Evolutionary conservation across 2,113 vertebrate species (phyloP).

Genomic region (Corythaixoides concolor): DNA sequence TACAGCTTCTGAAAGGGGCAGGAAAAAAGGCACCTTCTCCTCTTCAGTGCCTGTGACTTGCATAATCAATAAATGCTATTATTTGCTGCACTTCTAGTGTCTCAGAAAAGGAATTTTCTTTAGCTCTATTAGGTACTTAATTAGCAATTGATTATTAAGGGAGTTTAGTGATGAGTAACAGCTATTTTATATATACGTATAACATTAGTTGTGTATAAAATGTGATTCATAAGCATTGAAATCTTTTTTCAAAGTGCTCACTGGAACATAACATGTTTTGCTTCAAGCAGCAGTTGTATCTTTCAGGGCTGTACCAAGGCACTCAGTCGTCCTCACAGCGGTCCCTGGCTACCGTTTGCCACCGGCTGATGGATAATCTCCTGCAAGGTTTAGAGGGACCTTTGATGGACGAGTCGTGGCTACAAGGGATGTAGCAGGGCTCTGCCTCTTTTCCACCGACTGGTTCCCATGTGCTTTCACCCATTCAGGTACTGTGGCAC

Average conservation of each 20-base stretch:
- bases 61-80: not conserved
- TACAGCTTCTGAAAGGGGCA: not conserved
- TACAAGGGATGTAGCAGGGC: not conserved
- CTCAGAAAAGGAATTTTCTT: not conserved
- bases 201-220: not conserved
- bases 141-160: conserved; percentile 30
- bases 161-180: not conserved
- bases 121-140: conserved; percentile 21
- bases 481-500: accelerated
- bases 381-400: not conserved
- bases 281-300: not conserved
- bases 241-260: not conserved
- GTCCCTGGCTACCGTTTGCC: not conserved
- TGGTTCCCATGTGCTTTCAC: accelerated
- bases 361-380: not conserved
- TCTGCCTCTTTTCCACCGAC: not conserved
- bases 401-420: not conserved
- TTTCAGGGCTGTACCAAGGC: not conserved
- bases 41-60: not conserved
- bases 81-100: not conserved
- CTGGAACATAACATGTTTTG: accelerated
- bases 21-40: not conserved
- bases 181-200: not conserved
- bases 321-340: not conserved
- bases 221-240: not conserved